A percentile compares a stretch with the other conserved stretches of the same genome.
These are phyloP conservation scores for Leguminivora glycinivorella DNA, from an alignment of 1,140 invertebrate species.

Conservation along the genomic window DNA sequence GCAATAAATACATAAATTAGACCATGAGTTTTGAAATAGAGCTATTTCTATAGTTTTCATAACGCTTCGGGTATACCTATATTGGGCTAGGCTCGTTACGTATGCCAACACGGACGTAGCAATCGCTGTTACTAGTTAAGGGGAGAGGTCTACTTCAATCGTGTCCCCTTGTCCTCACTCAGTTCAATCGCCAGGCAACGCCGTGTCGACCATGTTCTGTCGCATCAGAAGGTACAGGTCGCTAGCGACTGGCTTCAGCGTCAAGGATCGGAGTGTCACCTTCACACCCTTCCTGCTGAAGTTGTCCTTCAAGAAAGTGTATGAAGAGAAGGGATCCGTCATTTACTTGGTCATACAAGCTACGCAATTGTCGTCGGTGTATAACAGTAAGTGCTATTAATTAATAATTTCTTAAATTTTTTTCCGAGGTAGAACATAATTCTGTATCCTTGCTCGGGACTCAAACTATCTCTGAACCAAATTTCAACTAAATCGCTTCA, in stretches of 20 bases:
- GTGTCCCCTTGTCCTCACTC: constrained; percentile 33
- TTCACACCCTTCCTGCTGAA: constrained; percentile 88
- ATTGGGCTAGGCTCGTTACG: neutral
- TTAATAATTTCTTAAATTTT: too few relatives aligned
- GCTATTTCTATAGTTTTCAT: too few relatives aligned
- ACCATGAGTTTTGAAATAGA: too few relatives aligned
- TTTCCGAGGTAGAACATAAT: too few relatives aligned
- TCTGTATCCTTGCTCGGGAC: too few relatives aligned
- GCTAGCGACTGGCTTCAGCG: constrained; percentile 79
- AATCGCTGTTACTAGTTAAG: neutral
- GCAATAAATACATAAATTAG: too few relatives aligned
- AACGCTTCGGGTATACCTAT: neutral
- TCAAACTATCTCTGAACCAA: too few relatives aligned
- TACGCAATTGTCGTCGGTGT: constrained; percentile 85
- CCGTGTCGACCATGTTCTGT: constrained; percentile 60
- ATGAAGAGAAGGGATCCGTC: constrained; percentile 75
- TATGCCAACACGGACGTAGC: neutral
- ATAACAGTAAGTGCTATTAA: constrained; percentile 84
- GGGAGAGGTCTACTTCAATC: neutral
- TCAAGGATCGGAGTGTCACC: constrained; percentile 80
- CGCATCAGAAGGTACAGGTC: constrained; percentile 74
- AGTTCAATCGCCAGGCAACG: constrained; percentile 39
- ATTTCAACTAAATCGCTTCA: too few relatives aligned
- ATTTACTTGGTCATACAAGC: constrained; percentile 87
- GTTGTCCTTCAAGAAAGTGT: constrained; percentile 83